A percentile compares a stretch with the other conserved stretches of the same genome.
Conservation (phyloP, 2,888 invertebrate genomes). For the Hemithea aestivaria region DNA sequence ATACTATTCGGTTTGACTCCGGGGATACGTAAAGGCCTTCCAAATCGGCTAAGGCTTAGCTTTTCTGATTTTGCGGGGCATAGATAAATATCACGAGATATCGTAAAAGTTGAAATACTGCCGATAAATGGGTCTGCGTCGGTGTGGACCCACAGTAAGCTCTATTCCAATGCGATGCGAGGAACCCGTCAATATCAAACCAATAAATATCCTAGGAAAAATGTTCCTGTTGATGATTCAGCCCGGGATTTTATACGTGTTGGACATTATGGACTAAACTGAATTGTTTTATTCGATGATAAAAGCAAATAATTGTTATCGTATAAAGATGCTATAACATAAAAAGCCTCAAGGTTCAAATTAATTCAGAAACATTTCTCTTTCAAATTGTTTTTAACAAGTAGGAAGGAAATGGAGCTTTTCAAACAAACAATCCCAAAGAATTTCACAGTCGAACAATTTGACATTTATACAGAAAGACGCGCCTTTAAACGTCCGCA, state of each 20-base stretch:
- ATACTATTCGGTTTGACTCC: too few species aligned
- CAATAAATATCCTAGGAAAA: conserved; percentile 26
- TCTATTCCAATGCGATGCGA: conserved; percentile 21
- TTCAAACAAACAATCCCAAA: neutral
- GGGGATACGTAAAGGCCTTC: too few species aligned
- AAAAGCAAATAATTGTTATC: too few species aligned
- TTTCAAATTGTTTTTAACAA: too few species aligned
- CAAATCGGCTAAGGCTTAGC: too few species aligned
- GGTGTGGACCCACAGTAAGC: conserved; percentile 16
- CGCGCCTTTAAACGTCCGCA: conserved; percentile 5
- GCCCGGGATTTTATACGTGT: conserved; percentile 6
- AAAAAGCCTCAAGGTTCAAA: too few species aligned
- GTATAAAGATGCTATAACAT: too few species aligned
- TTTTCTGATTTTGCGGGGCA: too few species aligned
- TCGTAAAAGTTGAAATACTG: conserved; percentile 2
- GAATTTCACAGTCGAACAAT: neutral
- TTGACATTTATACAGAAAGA: neutral
- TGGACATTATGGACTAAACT: too few species aligned
- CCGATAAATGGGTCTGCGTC: neutral
- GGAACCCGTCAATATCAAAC: conserved; percentile 24
- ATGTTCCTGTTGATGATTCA: conserved; percentile 17
- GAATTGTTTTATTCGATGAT: too few species aligned
- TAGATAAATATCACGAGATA: neutral
- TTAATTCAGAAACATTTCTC: too few species aligned
- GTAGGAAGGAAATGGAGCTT: too few species aligned